A percentile compares a stretch with the other conserved stretches of the same genome.
Evolutionary conservation across 2,113 vertebrate genomes (phyloP).

Genomic region (Leptobrachium leishanense): DNA sequence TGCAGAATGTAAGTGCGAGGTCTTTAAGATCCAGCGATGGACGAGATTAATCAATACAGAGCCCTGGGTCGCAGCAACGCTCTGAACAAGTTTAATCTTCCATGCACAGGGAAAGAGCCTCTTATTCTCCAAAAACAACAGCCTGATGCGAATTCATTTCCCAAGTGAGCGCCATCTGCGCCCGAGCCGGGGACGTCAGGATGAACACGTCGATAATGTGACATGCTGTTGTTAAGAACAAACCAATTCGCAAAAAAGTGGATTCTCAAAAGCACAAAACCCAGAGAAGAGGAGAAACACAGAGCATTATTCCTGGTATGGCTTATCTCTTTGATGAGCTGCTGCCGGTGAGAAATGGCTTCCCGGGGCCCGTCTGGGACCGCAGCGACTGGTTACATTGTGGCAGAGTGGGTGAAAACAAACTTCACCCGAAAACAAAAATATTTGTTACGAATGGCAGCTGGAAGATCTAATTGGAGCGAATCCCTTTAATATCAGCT

Average conservation of each 20-base stretch:
- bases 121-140: constrained; percentile 47
- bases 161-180: constrained; percentile 49
- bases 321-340: too few species aligned
- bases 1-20: not conserved
- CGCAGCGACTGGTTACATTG: too few species aligned
- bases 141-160: constrained; percentile 52
- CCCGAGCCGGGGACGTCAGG: constrained; percentile 43
- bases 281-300: too few species aligned
- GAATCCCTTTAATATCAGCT: too few species aligned
- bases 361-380: too few species aligned
- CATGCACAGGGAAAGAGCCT: constrained; percentile 8
- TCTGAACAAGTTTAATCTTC: constrained; percentile 2
- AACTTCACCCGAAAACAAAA: too few species aligned
- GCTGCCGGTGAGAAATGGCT: too few species aligned
- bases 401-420: too few species aligned
- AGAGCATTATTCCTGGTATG: too few species aligned
- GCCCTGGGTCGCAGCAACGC: not conserved
- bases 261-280: constrained; percentile 55
- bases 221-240: constrained; percentile 52
- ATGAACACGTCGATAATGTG: constrained; percentile 49
- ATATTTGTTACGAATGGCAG: too few species aligned
- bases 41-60: not conserved
- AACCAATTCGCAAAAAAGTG: constrained; percentile 59
- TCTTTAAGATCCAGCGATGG: not conserved
- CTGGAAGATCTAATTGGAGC: too few species aligned